These are phyloP conservation scores for Tethya wilhelma DNA, from an alignment of 37 sponge, comb jelly and placozoan species.

Conservation along the genomic window DNA sequence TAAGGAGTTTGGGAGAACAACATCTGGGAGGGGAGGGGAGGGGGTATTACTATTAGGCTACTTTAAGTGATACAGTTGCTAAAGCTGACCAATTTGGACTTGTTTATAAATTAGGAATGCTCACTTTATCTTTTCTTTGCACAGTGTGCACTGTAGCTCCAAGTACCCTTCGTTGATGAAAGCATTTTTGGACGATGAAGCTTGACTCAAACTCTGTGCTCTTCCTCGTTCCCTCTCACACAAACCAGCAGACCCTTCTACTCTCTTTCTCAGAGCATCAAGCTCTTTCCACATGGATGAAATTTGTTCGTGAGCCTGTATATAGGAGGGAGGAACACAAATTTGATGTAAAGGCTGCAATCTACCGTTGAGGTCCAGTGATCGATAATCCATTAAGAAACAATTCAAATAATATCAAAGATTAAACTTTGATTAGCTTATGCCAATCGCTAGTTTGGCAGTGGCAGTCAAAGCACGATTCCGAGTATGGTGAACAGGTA, in stretches of 20 bases:
- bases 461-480: too few relatives aligned
- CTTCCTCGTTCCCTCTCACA: too few relatives aligned
- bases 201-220: neutral
- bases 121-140: slow-evolving; percentile 77
- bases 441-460: too few relatives aligned
- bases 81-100: neutral
- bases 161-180: slow-evolving; percentile 28
- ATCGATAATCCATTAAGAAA: too few relatives aligned
- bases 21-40: too few relatives aligned
- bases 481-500: too few relatives aligned
- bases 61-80: neutral
- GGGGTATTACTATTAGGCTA: too few relatives aligned
- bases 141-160: slow-evolving; percentile 68
- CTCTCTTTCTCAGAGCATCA: slow-evolving; percentile 33
- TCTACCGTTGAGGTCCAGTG: too few relatives aligned
- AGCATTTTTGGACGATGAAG: neutral
- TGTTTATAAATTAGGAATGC: neutral
- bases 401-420: too few relatives aligned
- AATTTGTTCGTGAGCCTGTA: slow-evolving; percentile 77
- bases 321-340: neutral
- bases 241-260: slow-evolving; percentile 32
- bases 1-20: too few relatives aligned
- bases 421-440: too few relatives aligned
- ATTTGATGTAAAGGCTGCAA: neutral
- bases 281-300: slow-evolving; percentile 78